phyloP scores from a whole-genome alignment of 2,797 vertebrate species.

The Lacerta viridis region DNA sequence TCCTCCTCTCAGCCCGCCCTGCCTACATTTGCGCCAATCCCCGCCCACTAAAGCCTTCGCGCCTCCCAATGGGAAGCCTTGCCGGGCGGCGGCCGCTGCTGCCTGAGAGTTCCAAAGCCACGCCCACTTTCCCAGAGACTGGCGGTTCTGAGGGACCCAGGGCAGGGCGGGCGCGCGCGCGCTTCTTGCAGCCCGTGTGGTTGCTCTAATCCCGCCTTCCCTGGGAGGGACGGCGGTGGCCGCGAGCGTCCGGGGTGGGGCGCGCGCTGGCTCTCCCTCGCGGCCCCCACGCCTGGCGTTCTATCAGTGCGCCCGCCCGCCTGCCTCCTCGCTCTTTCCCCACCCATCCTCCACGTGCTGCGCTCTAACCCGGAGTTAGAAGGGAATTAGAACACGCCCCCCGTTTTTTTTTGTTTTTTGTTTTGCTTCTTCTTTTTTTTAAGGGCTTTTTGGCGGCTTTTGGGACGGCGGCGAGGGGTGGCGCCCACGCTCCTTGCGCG shows the following conservation, averaged over 20 bases:
- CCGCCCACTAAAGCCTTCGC: background rate
- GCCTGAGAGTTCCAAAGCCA: background rate
- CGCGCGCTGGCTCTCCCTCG: background rate
- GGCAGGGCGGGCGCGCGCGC: background rate
- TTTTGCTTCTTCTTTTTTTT: too few species aligned
- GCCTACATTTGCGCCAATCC: background rate
- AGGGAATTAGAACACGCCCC: background rate
- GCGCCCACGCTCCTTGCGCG: conserved; percentile 24
- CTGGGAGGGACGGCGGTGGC: background rate
- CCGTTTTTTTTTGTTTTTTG: background rate
- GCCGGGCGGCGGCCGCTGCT: conserved; percentile 3
- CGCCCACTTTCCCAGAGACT: background rate
- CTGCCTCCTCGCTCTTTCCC: too few species aligned
- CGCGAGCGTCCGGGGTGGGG: background rate
- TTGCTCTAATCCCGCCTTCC: background rate
- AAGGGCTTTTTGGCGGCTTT: background rate
- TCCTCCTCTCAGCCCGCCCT: conserved; percentile 4
- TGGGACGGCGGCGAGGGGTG: background rate
- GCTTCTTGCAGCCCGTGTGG: background rate
- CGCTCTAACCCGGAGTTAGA: conserved; percentile 14
- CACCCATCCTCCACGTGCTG: background rate
- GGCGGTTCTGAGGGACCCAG: background rate
- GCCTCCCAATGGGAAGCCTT: conserved; percentile 4
- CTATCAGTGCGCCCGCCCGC: background rate
- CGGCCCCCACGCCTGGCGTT: background rate